These are phyloP conservation scores for Neoniphon sammara DNA, from an alignment of 2,797 vertebrate genomes.

Conservation along the genomic window DNA sequence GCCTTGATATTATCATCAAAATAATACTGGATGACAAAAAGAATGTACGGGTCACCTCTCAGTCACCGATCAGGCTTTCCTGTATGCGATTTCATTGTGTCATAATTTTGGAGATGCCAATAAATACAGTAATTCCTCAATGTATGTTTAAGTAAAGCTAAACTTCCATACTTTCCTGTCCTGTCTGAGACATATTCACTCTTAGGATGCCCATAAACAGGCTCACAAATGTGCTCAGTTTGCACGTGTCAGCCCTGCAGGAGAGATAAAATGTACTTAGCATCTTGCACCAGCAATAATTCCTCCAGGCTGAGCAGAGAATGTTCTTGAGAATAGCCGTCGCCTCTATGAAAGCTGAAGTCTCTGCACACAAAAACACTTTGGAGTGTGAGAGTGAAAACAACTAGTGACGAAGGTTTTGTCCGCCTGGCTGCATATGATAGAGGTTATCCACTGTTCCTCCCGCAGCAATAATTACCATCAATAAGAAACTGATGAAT, in stretches of 20 bases:
- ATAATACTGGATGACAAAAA: not conserved
- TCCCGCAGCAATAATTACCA: conserved; percentile 68
- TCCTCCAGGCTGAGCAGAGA: conserved; percentile 24
- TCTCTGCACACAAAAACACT: conserved; percentile 38
- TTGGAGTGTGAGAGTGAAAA: conserved; percentile 50
- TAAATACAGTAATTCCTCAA: not conserved
- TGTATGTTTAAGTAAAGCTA: not conserved
- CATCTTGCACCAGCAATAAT: conserved; percentile 18
- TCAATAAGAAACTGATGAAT: conserved; percentile 75
- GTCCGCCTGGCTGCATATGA: conserved; percentile 63
- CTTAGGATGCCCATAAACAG: conserved; percentile 19
- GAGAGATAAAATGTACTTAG: conserved; percentile 12
- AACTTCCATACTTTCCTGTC: not conserved
- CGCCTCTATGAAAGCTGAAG: conserved; percentile 13
- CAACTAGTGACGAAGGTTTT: conserved; percentile 39
- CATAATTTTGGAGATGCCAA: not conserved
- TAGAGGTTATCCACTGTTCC: conserved; percentile 63
- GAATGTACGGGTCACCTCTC: not conserved
- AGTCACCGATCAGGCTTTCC: not conserved
- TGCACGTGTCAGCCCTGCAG: conserved; percentile 5
- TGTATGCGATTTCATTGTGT: not conserved
- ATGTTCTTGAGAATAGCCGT: conserved; percentile 23
- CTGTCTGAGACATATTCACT: not conserved
- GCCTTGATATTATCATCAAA: not conserved
- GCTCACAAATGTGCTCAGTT: conserved; percentile 6